Base-by-base conservation (phyloP, 2,113 vertebrate genomes). In the Chionodraco myersi region DNA sequence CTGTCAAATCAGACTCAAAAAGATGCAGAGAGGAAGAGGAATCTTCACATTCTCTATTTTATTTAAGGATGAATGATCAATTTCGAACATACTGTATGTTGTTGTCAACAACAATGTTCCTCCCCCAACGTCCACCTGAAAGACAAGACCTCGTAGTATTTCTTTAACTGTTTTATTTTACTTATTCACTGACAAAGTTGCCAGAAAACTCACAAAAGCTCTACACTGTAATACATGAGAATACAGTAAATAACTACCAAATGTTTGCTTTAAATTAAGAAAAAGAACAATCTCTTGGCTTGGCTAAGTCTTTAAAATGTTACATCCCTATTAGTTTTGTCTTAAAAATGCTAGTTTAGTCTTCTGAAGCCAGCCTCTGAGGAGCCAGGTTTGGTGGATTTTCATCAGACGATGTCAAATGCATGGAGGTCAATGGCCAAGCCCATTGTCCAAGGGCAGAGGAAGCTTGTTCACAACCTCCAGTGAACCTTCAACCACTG, bases 391-490 rank as follows among this genome's bases (percentile, higher is more conserved):
- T 52, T 23, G 41, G 26, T 56, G 44, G 5, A 30, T 72, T 53
- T 34, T 36, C 45, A 61, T 62, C 56, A 30, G 34, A 6, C 52
- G 72, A 54, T 30, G 36, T 30, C 54, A 67, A 11, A 52, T 14
- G 18, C 21, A 76, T 66, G 6, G 7, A 53, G n/a, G 11, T 21
- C 21, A n/a, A 45, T 1, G 41, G 34, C 23, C 30, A 59, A 14
- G 15, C 47, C 14, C 56, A 34, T 69, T 23, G 10, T n/a, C 18
- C 5, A n/a, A 30, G 44, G 49, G 14, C n/a, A 16, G 26, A 59
- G 30, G 65, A 75, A 63, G 54, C 48, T 72, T 71, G 47, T 36
- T 36, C 16, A 56, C 49, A 44, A 47, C 59, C 21, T 53, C 47
- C 34, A 60, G n/a, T 51, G 23, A 30, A 52, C 10, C n/a, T 41